A percentile compares a stretch with the other conserved stretches of the same genome.
Conservation (phyloP, 2,888 invertebrate species). For the Ormyrus nitidulus region DNA sequence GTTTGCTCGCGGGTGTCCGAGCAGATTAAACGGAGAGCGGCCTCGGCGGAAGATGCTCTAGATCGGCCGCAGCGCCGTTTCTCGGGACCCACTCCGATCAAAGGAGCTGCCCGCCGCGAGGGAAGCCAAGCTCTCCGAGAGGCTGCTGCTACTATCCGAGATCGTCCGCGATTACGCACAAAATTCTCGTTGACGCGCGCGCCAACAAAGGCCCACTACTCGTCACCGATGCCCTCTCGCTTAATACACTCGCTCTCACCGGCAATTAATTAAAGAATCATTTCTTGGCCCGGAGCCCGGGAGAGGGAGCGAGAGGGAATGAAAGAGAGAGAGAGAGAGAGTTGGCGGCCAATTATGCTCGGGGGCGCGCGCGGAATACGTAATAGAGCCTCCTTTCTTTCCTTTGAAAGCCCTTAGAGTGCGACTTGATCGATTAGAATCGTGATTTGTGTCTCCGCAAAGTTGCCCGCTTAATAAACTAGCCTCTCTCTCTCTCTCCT, state of each 20-base stretch:
- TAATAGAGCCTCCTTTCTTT: conserved; percentile 61
- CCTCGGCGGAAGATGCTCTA: conserved; percentile 42
- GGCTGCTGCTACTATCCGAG: conserved; percentile 17
- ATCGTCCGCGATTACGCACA: conserved; percentile 53
- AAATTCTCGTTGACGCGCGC: conserved; percentile 47
- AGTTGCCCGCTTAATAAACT: conserved; percentile 8
- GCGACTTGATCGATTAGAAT: conserved; percentile 55
- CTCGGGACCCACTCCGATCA: conserved; percentile 50
- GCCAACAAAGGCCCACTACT: conserved; percentile 1
- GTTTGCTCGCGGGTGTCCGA: conserved; percentile 28
- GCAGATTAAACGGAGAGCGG: conserved; percentile 12
- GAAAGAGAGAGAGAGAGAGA: conserved; percentile 64
- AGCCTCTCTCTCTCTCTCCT: conserved; percentile 7
- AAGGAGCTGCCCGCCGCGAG: conserved; percentile 49
- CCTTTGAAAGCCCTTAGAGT: conserved; percentile 33
- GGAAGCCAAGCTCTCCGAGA: background rate
- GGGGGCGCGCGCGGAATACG: conserved; percentile 73
- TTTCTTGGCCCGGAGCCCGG: conserved; percentile 73
- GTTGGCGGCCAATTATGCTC: conserved; percentile 75
- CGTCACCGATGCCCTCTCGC: background rate
- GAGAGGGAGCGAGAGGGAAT: conserved; percentile 51
- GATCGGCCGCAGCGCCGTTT: conserved; percentile 45
- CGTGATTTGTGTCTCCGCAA: conserved; percentile 43
- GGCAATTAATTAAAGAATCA: conserved; percentile 76
- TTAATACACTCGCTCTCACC: conserved; percentile 58